phyloP scores from a whole-genome alignment of 2,797 vertebrate genomes.

The Perodicticus potto region DNA sequence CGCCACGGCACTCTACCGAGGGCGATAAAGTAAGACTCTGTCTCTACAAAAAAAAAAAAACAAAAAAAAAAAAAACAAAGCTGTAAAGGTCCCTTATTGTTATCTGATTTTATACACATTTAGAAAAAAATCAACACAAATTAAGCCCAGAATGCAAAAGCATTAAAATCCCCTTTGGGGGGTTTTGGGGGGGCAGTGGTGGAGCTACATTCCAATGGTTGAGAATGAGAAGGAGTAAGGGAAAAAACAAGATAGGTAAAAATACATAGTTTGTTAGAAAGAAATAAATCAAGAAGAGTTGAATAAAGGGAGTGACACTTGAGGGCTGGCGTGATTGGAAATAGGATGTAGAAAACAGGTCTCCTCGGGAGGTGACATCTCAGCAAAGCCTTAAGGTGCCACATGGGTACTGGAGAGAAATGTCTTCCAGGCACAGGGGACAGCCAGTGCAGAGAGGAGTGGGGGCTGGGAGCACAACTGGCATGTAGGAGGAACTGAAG shows the following conservation, averaged over 20 bases:
- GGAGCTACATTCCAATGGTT: neutral
- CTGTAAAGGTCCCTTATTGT: neutral
- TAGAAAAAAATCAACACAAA: neutral
- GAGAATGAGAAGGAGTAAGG: neutral
- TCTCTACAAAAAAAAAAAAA: too few relatives aligned
- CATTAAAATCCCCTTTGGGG: constrained; percentile 10
- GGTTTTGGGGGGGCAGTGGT: neutral
- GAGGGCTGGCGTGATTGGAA: neutral
- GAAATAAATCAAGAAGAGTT: neutral
- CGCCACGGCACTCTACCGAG: too few relatives aligned
- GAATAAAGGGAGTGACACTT: neutral
- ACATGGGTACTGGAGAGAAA: neutral
- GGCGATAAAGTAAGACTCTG: too few relatives aligned
- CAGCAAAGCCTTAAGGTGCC: neutral
- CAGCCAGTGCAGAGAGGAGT: neutral
- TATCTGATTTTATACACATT: constrained; percentile 66
- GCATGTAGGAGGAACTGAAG: neutral
- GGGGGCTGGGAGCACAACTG: neutral
- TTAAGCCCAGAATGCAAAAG: constrained; percentile 43
- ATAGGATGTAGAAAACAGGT: neutral
- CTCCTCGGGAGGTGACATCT: neutral
- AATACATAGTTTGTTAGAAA: neutral
- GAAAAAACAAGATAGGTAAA: neutral
- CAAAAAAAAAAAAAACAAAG: too few relatives aligned
- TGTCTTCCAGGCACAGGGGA: neutral